phyloP scores from a whole-genome alignment of 2,113 vertebrate genomes.

The Platichthys flesus region DNA sequence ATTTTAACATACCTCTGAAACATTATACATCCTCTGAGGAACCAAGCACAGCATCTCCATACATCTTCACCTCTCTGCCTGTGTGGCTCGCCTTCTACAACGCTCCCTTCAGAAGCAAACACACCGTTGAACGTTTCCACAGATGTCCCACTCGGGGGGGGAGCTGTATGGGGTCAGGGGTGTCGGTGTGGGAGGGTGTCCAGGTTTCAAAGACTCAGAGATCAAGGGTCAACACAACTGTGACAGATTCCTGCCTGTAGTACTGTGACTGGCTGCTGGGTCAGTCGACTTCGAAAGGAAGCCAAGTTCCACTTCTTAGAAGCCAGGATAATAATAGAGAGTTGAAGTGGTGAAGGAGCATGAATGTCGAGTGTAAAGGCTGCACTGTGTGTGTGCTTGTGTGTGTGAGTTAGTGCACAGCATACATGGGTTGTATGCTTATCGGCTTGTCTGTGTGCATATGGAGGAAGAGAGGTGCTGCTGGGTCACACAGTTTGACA shows the following conservation, averaged over 20 bases:
- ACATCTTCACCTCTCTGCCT: constrained; percentile 5
- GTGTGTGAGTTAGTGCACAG: neutral
- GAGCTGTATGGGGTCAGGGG: neutral
- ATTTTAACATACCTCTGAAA: constrained; percentile 13
- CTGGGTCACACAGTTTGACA: constrained; percentile 56
- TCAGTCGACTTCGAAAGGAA: neutral
- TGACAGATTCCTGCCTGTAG: constrained; percentile 31
- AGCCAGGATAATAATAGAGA: neutral
- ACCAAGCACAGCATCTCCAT: constrained; percentile 7
- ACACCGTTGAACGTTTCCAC: constrained; percentile 25
- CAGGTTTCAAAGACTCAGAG: constrained; percentile 42
- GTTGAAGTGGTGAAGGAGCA: neutral
- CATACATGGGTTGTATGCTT: neutral
- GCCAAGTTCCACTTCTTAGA: neutral
- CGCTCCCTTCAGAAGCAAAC: constrained; percentile 41
- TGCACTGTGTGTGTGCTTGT: neutral
- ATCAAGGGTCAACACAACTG: constrained; percentile 65
- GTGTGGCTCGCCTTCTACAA: constrained; percentile 21
- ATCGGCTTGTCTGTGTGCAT: neutral
- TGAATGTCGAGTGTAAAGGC: neutral
- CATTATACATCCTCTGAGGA: constrained; percentile 1
- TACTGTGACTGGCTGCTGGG: neutral
- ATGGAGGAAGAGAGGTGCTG: constrained; percentile 50
- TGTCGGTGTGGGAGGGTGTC: constrained; percentile 15
- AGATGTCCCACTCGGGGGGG: constrained; percentile 15